Evolutionary conservation across 2,888 invertebrate genomes (phyloP).

Genomic region (Agrochola macilenta): DNA sequence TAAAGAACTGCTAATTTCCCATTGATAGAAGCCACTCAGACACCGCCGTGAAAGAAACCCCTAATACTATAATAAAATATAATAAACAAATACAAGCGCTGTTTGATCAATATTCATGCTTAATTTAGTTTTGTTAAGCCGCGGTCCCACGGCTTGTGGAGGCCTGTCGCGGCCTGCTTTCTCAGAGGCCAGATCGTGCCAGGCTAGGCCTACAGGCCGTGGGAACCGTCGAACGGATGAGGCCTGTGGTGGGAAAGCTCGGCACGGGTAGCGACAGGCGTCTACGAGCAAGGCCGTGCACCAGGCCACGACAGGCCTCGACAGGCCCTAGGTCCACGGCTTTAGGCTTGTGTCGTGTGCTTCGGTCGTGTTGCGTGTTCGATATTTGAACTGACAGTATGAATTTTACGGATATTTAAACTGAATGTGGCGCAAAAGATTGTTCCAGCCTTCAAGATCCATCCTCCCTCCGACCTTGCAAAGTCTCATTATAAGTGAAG

Average conservation of each 20-base stretch:
- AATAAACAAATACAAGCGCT: background rate
- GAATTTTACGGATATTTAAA: background rate
- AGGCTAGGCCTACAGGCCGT: no score
- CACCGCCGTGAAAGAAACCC: no score
- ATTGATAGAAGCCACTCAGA: background rate
- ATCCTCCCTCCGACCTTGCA: slow-evolving; percentile 25
- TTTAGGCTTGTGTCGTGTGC: background rate
- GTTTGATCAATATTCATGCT: background rate
- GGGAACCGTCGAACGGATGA: no score
- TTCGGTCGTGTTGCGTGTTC: background rate
- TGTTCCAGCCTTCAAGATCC: slow-evolving; percentile 12
- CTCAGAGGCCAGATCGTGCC: no score
- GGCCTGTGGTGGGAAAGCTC: no score
- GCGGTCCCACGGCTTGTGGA: no score
- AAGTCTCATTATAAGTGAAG: slow-evolving; percentile 30
- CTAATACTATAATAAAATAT: background rate
- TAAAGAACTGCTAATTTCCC: background rate
- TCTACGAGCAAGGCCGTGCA: no score
- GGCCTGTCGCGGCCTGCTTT: no score
- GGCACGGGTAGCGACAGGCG: no score
- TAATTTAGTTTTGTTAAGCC: background rate
- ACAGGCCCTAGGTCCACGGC: background rate
- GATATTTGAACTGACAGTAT: background rate
- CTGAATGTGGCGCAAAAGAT: background rate
- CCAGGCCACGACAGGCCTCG: no score